These are phyloP conservation scores for Drosophila borborema DNA, from an alignment of 2,888 invertebrate genomes.

Conservation along the genomic window DNA sequence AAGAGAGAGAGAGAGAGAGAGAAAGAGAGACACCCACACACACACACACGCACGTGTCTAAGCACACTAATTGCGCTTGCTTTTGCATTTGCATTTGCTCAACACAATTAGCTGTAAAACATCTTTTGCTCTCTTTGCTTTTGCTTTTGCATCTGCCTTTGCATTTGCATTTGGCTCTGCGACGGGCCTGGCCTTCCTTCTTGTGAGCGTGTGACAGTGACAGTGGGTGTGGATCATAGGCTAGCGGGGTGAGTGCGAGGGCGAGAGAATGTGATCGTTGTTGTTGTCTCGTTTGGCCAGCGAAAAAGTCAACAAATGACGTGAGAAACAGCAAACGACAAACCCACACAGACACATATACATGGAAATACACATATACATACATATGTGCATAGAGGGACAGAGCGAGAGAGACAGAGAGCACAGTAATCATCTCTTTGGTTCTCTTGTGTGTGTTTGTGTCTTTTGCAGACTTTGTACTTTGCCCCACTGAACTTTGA, in stretches of 20 bases:
- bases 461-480: slow-evolving; percentile 79
- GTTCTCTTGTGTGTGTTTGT: slow-evolving; percentile 26
- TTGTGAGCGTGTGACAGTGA: slow-evolving; percentile 7
- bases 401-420: neutral
- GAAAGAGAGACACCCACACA: slow-evolving; percentile 2
- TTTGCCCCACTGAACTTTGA: slow-evolving; percentile 82
- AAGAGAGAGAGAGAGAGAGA: neutral
- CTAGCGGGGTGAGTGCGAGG: neutral
- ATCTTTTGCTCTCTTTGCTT: neutral
- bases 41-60: neutral
- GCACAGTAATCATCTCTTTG: slow-evolving; percentile 11
- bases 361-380: neutral
- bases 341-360: neutral
- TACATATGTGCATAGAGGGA: neutral
- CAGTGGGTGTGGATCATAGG: neutral
- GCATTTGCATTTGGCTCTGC: neutral
- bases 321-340: slow-evolving; percentile 19
- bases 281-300: slow-evolving; percentile 12
- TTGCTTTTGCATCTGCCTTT: neutral
- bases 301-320: slow-evolving; percentile 50
- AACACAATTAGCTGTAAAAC: neutral
- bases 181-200: slow-evolving; percentile 7
- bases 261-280: neutral
- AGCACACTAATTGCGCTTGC: slow-evolving; percentile 43
- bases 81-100: slow-evolving; percentile 25